Conservation (phyloP, 2,113 vertebrate genomes). For the Menidia beryllina region DNA sequence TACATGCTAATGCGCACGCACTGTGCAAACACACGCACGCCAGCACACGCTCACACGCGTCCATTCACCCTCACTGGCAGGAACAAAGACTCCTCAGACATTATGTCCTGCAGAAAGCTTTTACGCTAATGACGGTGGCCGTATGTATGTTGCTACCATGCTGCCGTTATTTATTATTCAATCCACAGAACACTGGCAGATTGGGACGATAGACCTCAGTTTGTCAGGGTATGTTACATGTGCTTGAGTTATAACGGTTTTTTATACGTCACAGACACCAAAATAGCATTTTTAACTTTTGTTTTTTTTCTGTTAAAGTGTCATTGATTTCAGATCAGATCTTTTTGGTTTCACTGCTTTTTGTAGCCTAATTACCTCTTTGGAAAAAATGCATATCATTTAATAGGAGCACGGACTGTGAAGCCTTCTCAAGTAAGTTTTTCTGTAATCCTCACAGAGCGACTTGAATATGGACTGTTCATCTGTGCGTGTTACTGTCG, state of each 20-base stretch:
- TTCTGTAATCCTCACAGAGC: not conserved
- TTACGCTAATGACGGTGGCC: conserved; percentile 73
- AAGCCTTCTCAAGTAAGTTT: not conserved
- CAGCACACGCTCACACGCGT: conserved; percentile 38
- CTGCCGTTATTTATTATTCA: conserved; percentile 76
- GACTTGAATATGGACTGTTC: conserved; percentile 34
- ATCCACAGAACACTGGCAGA: conserved; percentile 53
- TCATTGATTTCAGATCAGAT: not conserved
- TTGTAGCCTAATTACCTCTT: no score
- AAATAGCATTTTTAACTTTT: not conserved
- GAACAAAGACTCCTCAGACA: conserved; percentile 36
- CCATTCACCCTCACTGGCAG: conserved; percentile 56
- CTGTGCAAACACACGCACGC: conserved; percentile 23
- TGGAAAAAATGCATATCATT: no score
- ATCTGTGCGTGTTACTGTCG: conserved; percentile 57
- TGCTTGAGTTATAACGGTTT: conserved; percentile 11
- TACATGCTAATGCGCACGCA: conserved; percentile 31
- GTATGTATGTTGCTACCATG: conserved; percentile 51
- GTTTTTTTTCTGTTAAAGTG: not conserved
- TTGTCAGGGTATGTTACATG: conserved; percentile 10
- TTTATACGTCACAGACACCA: conserved; percentile 15
- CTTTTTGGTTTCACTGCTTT: no score
- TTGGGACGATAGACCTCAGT: conserved; percentile 66
- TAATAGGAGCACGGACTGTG: not conserved
- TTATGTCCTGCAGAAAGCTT: conserved; percentile 69